Evolutionary conservation across 2,113 vertebrate genomes (phyloP), one percentile per base, ranked within the genome.

Genomic region (Anolis sagrei): DNA sequence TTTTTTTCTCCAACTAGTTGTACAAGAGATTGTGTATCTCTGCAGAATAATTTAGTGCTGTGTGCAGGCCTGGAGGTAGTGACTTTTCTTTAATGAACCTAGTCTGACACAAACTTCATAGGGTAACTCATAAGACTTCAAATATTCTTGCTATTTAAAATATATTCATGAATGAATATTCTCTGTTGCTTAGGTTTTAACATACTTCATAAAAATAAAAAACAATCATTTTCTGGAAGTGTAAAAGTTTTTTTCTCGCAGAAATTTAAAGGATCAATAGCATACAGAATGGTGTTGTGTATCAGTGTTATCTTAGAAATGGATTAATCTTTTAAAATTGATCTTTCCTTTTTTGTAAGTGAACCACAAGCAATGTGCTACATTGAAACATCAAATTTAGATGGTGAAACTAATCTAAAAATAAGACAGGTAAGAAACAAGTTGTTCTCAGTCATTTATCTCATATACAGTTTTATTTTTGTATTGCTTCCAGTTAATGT

Each of bases 341-440:
- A 62, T 82, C 36, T 86, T 90, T 9, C 90, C 76, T 84, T 91
- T 95, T 92, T 91, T 87, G 83, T 90, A 96, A 99, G 99, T 94
- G 99, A 99, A 92, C 99, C 99, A 10, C 99, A 99, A 93, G 98
- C 98, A 75, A 99, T 99, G 99, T 99, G 99, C 95, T 99, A 99
- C 95, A 99, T 99, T 36, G 98, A 99, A 96, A 99, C 99, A 10
- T 99, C 99, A 88, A 99, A 99, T 92, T 93, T 99, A 94, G 99
- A 99, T 89, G 99, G 99, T 90, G 99, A 99, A 95, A 99, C 99
- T 51, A 99, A 99, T 96, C 96, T 99, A 87, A 99, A 99, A 97
- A 99, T 99, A 92, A 95, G 99, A 95, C 99, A 99, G 97, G 99
- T 99, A 95, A 93, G 95, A 93, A 62, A 90, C 81, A 78, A 0